Evolutionary conservation across 1,140 invertebrate genomes (phyloP), one percentile per base, ranked within the genome.

Genomic region (Bombyx mori): DNA sequence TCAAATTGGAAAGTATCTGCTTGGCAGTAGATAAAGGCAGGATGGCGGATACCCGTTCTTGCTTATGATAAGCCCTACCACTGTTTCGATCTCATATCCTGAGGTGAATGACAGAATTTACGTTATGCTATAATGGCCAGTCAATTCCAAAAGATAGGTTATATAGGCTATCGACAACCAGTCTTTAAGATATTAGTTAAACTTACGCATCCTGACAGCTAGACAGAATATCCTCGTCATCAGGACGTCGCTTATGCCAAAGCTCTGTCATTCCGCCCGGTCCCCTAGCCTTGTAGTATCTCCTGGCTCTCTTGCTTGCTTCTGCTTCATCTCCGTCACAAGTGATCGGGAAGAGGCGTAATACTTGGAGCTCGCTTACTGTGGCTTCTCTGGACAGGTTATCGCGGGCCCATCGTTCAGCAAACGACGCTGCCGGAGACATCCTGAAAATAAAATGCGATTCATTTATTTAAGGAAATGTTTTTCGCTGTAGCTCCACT

Each of bases 391-490:
- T 62, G n/a, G 71, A 74, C 56, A 86, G 74, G 71, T 86, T 84
- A 60, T 80, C 81, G 45, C 66, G 65, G 59, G 79, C 82, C 82
- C 82, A 86, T 84, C 82, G 82, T 73, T 76, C 67, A 8, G 77
- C 71, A 64, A 86, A 86, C 82, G 82, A 86, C 71, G 82, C 82
- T 86, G 82, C 81, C 59, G 75, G 73, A 56, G 75, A 74, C 82
- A 86, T 86, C 71, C 74, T 86, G 4, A 35, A 35, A 35, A 35
- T 35, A 35, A 35, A 35, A 35, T 2, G 4, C 1, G 4, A 35
- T 35, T 5, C 26, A 35, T 35, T 1, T 35, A 4, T 35, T 35
- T 35, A 35, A 35, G 2, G 26, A 35, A 35, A 35, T 35, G 26
- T 35, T 35, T 4, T n/a, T n/a, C n/a, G n/a, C n/a, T n/a, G n/a